phyloP scores from a whole-genome alignment of 2,888 invertebrate species.

The Clistopyga incitator region DNA sequence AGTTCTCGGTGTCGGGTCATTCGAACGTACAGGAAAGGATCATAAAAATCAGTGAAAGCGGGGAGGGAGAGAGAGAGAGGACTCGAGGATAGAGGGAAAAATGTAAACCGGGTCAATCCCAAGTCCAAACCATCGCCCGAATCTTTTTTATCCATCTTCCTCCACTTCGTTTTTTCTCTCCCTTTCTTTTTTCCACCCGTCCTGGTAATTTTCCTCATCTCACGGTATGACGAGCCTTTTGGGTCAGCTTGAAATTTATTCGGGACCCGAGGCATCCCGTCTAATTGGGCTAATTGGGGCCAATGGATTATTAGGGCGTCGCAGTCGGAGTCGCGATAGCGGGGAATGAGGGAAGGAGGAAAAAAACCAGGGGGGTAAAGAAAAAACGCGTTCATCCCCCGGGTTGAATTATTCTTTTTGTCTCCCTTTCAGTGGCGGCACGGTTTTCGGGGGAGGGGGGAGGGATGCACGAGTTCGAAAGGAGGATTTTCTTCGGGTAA shows the following conservation, averaged over 20 bases:
- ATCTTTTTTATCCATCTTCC: slow-evolving; percentile 43
- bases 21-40: neutral
- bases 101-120: slow-evolving; percentile 57
- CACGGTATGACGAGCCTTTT: slow-evolving; percentile 51
- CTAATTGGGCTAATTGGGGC: slow-evolving; percentile 65
- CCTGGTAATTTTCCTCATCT: slow-evolving; percentile 38
- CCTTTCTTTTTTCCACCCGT: slow-evolving; percentile 2
- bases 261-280: slow-evolving; percentile 52
- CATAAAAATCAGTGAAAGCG: neutral
- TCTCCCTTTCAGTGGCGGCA: neutral
- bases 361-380: neutral
- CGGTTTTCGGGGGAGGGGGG: slow-evolving; percentile 26
- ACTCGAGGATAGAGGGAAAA: slow-evolving; percentile 27
- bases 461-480: neutral
- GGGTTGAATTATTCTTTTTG: neutral
- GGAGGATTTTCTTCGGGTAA: slow-evolving; percentile 8
- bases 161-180: too few relatives aligned
- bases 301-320: slow-evolving; percentile 58
- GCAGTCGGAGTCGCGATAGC: neutral
- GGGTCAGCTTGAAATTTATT: slow-evolving; percentile 63
- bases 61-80: neutral
- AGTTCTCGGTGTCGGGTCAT: neutral
- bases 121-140: slow-evolving; percentile 26
- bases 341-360: neutral
- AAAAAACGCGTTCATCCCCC: neutral